Base-by-base conservation (phyloP, 2,888 invertebrate genomes). In the Platynereis dumerilii region DNA sequence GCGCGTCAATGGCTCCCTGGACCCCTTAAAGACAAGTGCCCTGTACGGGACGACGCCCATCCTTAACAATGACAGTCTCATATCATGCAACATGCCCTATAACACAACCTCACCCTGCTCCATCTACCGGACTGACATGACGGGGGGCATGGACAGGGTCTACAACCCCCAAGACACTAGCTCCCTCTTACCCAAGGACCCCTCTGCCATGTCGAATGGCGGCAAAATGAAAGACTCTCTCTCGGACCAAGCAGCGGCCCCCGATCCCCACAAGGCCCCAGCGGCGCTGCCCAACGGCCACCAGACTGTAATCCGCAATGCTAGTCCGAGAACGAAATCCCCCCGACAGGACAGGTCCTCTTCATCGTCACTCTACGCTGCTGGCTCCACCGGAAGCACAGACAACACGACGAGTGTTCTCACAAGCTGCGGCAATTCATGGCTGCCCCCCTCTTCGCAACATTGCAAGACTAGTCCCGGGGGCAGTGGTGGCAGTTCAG, bases 1-100 rank as follows among this genome's bases (percentile, higher is more conserved):
- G 7, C 72, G 79, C n/a, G 63, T 80, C 20, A 79, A 79, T 60
- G 78, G 78, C 5, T 60, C 72, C 10, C 68, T 78, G 28, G 70
- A 70, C 48, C 20, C 66, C 17, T 29, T 69, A 28, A 52, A 60
- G 57, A 57, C 42, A 5, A 44, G 64, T 15, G 26, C 60, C 20
- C 48, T 66, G 27, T 64, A 66, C 53, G 66, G 64, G 12, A 55
- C 60, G 10, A 58, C 64, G 48, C 48, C 60, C 24, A 52, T 64
- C 29, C 39, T 69, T 20, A 64, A 58, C 45, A 58, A 58, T n/a
- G 69, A 69, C 39, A 44, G 58, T 3, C 28, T 69, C 17, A 26
- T 67, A 2, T 45, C 59, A 12, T 56, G 65, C 27, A 62, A 58
- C 28, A 60, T 42, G 26, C 29, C 45, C 20, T 60, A 65, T n/a